phyloP scores from a whole-genome alignment of 2,888 invertebrate species.

The Scaptomyza cyrtandrae region DNA sequence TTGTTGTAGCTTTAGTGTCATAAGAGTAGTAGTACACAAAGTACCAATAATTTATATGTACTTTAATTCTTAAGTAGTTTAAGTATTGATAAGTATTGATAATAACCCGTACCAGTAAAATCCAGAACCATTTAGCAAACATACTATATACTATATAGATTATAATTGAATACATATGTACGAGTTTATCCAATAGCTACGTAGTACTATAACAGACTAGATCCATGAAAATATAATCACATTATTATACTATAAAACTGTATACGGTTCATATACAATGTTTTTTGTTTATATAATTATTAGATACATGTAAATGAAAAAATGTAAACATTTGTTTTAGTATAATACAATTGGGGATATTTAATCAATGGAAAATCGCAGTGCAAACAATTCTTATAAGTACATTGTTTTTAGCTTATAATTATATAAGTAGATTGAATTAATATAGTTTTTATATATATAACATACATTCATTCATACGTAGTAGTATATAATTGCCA shows the following conservation, averaged over 20 bases:
- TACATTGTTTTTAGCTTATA: slow-evolving; percentile 25
- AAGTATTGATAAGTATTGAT: slow-evolving; percentile 22
- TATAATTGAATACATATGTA: slow-evolving; percentile 2
- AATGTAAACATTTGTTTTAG: slow-evolving; percentile 10
- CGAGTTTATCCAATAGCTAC: slow-evolving; percentile 31
- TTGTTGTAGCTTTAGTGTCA: slow-evolving; percentile 46
- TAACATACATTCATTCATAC: not conserved
- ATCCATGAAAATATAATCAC: slow-evolving; percentile 29
- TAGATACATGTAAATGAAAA: slow-evolving; percentile 23
- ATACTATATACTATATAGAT: not conserved
- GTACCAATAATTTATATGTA: slow-evolving; percentile 12
- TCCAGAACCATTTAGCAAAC: not conserved
- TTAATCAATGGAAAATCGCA: not conserved
- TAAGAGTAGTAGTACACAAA: slow-evolving; percentile 18
- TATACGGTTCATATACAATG: not conserved
- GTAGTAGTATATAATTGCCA: slow-evolving; percentile 12
- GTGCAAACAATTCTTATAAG: slow-evolving; percentile 17
- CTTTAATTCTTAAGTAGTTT: slow-evolving; percentile 41
- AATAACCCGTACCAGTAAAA: slow-evolving; percentile 18
- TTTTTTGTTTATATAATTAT: slow-evolving; percentile 1
- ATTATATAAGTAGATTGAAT: slow-evolving; percentile 11
- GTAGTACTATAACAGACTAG: slow-evolving; percentile 37
- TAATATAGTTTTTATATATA: slow-evolving; percentile 6
- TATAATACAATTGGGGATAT: slow-evolving; percentile 5
- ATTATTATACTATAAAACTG: not conserved